phyloP scores from a whole-genome alignment of 2,888 invertebrate genomes.

The Drosophila borealis region DNA sequence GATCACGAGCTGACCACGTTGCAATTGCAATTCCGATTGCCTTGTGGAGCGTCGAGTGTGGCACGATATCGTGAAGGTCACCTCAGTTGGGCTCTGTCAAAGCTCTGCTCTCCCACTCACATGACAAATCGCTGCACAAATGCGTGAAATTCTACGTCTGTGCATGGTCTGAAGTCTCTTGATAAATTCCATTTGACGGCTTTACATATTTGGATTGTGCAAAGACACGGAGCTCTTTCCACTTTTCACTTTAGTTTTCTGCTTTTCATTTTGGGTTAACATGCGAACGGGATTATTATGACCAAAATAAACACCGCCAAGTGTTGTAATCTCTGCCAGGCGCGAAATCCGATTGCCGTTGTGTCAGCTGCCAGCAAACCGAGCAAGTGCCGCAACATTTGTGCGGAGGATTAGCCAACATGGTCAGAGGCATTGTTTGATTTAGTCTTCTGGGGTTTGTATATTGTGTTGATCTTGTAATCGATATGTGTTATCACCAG shows the following conservation, averaged over 20 bases:
- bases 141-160: conserved; percentile 73
- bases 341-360: conserved; percentile 52
- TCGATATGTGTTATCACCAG: conserved; percentile 51
- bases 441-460: conserved; percentile 16
- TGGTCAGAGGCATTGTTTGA: conserved; percentile 37
- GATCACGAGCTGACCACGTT: conserved; percentile 69
- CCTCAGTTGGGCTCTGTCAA: conserved; percentile 65
- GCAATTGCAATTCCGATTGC: conserved; percentile 49
- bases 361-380: conserved; percentile 49
- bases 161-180: conserved; percentile 11
- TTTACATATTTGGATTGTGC: conserved; percentile 47
- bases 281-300: conserved; percentile 59
- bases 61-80: conserved; percentile 76
- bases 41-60: conserved; percentile 50
- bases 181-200: conserved; percentile 28
- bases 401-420: conserved; percentile 57
- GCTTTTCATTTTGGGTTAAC: conserved; percentile 66
- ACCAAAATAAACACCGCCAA: conserved; percentile 70
- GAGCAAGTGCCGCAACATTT: conserved; percentile 55
- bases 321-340: conserved; percentile 68
- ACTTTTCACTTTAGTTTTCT: conserved; percentile 16
- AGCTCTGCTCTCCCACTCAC: conserved; percentile 45
- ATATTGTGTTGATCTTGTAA: conserved; percentile 65
- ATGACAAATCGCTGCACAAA: conserved; percentile 75
- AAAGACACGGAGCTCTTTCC: conserved; percentile 52